phyloP scores from a whole-genome alignment of 2,888 invertebrate genomes.

The Andrena minutula region DNA sequence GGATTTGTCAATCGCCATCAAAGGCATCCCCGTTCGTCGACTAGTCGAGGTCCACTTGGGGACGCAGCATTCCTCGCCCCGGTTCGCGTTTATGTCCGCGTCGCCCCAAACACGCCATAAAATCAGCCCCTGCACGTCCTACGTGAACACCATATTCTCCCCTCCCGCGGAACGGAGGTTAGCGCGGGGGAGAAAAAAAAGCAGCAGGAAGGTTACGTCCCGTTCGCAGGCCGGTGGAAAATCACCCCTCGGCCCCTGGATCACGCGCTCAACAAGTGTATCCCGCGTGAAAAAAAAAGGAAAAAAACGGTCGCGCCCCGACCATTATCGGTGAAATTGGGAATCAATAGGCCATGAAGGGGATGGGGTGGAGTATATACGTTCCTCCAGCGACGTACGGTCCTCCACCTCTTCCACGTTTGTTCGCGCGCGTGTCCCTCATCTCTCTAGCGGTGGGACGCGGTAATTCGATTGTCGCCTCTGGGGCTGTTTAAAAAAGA shows the following conservation, averaged over 20 bases:
- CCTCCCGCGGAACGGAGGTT: constrained; percentile 62
- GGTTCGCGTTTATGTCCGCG: constrained; percentile 75
- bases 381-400: constrained; percentile 51
- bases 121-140: constrained; percentile 79
- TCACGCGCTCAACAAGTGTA: constrained; percentile 84
- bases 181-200: constrained; percentile 70
- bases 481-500: constrained; percentile 52
- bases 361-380: constrained; percentile 62
- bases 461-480: constrained; percentile 73
- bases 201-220: constrained; percentile 63
- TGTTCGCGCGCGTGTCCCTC: constrained; percentile 42
- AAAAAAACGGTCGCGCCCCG: constrained; percentile 59
- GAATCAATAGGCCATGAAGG: constrained; percentile 83
- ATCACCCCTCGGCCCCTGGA: constrained; percentile 66
- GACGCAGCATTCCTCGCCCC: constrained; percentile 45
- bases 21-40: constrained; percentile 15
- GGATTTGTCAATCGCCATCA: background rate
- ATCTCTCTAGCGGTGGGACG: constrained; percentile 23
- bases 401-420: constrained; percentile 41
- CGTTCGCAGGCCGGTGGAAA: constrained; percentile 71
- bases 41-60: constrained; percentile 37
- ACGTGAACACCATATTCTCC: constrained; percentile 78
- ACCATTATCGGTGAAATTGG: constrained; percentile 83
- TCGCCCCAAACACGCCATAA: constrained; percentile 80
- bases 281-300: constrained; percentile 78